Evolutionary conservation across 2,797 vertebrate species (phyloP), one percentile per base, ranked within the genome.

Genomic region (Pangasius mekongensis): DNA sequence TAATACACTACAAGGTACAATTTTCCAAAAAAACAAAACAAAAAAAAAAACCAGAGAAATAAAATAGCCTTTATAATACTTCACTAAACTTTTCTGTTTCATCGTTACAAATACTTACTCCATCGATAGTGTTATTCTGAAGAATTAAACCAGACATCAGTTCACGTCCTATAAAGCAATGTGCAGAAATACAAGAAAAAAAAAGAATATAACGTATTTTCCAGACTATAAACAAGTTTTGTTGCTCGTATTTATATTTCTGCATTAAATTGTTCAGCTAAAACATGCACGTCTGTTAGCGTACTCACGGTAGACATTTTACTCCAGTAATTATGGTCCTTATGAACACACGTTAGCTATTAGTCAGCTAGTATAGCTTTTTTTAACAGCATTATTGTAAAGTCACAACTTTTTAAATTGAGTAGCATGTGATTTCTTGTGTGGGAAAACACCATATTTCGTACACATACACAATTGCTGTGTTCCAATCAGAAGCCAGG

Each of bases 101-200:
- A 54, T 64, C 22, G 7, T 56, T 56, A 85, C 30, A 33, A 85
- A 85, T 58, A 73, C 84, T 43, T n/a, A 85, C 67, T 60, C 33
- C 52, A 73, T 43, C 10, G 24, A 27, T 43, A 49, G 39, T 52
- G 20, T 20, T 49, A 47, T 11, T 67, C 3, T 84, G 6, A 58
- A 39, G 49, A 36, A 36, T 56, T 71, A 85, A 71, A 56, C 67
- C 14, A 14, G 6, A 43, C 85, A 4, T 30, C 60, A 27, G 74
- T 10, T 82, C 66, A 13, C 16, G 22, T 82, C 30, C 47, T 81
- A 13, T 27, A 13, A 52, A 80, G n/a, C 22, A 2, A 16, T 69
- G 54, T 20, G 54, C 56, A 60, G 30, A 22, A 58, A 58, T 33
- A 78, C 43, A 20, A 52, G 13, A 24, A 36, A 36, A 43, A 56